Percentiles rank a stretch among this genome's conserved stretches.
Evolutionary conservation across 2,113 vertebrate species (phyloP).

Genomic region (Psittacula cyanocephala): DNA sequence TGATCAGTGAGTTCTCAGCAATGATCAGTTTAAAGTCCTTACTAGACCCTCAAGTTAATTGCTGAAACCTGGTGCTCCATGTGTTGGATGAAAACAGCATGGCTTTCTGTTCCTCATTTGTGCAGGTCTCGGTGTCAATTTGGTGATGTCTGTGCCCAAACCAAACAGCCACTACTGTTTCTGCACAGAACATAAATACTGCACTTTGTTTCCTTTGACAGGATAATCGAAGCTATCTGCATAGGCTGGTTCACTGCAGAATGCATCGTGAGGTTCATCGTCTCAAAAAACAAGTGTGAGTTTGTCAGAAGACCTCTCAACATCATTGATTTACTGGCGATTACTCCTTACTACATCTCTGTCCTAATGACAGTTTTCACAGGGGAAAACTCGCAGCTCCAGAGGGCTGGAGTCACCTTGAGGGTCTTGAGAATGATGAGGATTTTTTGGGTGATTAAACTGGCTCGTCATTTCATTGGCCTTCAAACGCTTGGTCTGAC

Average conservation of each 20-base stretch:
- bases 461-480: slow-evolving; percentile 97
- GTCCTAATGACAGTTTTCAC: slow-evolving; percentile 88
- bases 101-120: slow-evolving; percentile 38
- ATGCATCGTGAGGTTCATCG: slow-evolving; percentile 94
- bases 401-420: slow-evolving; percentile 93
- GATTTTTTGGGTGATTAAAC: slow-evolving; percentile 99
- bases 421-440: slow-evolving; percentile 97
- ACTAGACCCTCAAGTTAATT: not conserved
- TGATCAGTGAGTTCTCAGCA: not conserved
- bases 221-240: slow-evolving; percentile 98
- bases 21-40: not conserved
- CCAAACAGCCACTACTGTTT: slow-evolving; percentile 14
- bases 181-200: slow-evolving; percentile 64
- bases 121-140: slow-evolving; percentile 62
- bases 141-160: slow-evolving; percentile 50
- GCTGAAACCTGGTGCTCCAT: not conserved
- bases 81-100: not conserved
- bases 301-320: slow-evolving; percentile 96
- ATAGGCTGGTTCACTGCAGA: slow-evolving; percentile 99
- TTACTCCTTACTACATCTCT: slow-evolving; percentile 95
- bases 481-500: slow-evolving; percentile 97
- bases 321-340: slow-evolving; percentile 95
- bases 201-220: slow-evolving; percentile 77
- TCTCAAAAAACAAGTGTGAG: slow-evolving; percentile 95
- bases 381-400: slow-evolving; percentile 92